Conservation (phyloP, 1,140 invertebrate genomes). For the Hyles vespertilio region DNA sequence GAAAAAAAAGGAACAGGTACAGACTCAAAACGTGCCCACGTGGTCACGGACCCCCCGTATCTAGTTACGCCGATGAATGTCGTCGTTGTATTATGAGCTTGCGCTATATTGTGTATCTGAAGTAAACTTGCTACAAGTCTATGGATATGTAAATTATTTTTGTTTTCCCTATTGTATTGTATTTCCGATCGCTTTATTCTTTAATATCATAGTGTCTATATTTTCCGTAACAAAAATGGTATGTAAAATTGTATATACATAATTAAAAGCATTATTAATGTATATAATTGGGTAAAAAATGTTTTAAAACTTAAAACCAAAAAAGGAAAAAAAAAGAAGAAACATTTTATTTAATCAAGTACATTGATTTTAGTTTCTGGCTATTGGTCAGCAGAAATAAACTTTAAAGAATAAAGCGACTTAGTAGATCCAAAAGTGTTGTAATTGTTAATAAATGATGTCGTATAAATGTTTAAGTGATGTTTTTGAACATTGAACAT, state of each 20-base stretch:
- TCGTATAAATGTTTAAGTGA: constrained; percentile 23
- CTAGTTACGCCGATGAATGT: constrained; percentile 15
- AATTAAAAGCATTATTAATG: not conserved
- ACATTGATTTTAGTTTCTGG: no score
- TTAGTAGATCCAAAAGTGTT: constrained; percentile 69
- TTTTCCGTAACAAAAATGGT: no score
- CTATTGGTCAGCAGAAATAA: not conserved
- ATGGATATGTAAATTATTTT: not conserved
- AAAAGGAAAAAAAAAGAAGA: no score
- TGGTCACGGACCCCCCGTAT: no score
- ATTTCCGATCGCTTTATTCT: constrained; percentile 36
- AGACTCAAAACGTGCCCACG: no score
- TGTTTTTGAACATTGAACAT: constrained; percentile 28
- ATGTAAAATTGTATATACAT: no score
- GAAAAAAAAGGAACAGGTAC: no score
- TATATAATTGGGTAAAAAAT: not conserved
- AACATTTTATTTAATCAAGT: no score
- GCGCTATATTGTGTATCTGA: constrained; percentile 28
- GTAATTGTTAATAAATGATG: constrained; percentile 41
- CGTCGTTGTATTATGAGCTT: constrained; percentile 34
- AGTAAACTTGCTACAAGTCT: constrained; percentile 13
- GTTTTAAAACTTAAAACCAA: no score
- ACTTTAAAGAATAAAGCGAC: constrained; percentile 35
- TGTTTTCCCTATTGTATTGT: constrained; percentile 26
- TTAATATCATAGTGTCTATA: not conserved